Evolutionary conservation across 2,888 invertebrate species (phyloP), one percentile per base, ranked within the genome.

Genomic region (Drosophila suboccidentalis): DNA sequence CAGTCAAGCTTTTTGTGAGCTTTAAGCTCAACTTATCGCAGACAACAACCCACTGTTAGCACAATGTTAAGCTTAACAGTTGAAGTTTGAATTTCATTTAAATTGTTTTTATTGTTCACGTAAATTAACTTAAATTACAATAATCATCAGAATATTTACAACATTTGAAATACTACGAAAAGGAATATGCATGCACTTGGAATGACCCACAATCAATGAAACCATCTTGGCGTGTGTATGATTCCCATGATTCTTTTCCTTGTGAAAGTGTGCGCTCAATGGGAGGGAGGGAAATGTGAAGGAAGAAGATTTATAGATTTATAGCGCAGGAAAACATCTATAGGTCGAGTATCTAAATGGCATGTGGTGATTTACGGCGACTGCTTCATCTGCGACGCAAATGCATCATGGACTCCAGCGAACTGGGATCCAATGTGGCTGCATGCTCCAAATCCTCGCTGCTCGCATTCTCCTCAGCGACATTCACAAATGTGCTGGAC

Each of bases 401-500:
- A 67, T 91, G 90, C 89, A 92, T 91, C 92, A 92, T 92, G 57
- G 86, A 78, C 78, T 91, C 92, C 69, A 92, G 71, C 13, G 91
- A 87, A 17, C 90, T 91, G 38, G 82, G 91, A 73, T 92, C 92
- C 65, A 92, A 71, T 11, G 92, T 92, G 51, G 92, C 94, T 32
- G 94, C 92, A 78, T 94, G 94, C 82, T 95, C 95, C 72, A 95
- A 93, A 75, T 95, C 95, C 92, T 95, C 94, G 75, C 95, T 94
- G 50, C 94, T 93, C 9, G 97, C 95, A 92, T 97, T 97, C 79
- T 96, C 96, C 93, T 97, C 97, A 22, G 97, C 97, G 47, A 97
- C 97, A 90, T 96, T 96, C 2, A 97, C 97, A 85, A 97, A 97
- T 39, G 97, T 96, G 55, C 95, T 95, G 4, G 97, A 97, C 55